These are phyloP conservation scores for Choristoneura rosaceana DNA, from an alignment of 2,888 invertebrate genomes.

Conservation along the genomic window DNA sequence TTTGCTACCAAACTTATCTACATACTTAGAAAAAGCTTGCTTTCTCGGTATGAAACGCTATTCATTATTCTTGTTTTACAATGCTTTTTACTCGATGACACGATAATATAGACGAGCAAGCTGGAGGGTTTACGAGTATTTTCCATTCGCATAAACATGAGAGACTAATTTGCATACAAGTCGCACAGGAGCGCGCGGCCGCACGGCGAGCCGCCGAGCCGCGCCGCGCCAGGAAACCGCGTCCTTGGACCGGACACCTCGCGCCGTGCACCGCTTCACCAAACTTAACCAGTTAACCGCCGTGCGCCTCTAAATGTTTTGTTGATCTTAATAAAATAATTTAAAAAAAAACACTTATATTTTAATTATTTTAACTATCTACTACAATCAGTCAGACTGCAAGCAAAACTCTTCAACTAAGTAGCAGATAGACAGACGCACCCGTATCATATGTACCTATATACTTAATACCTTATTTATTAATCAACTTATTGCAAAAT, in stretches of 20 bases:
- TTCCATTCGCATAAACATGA: constrained; percentile 47
- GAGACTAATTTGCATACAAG: constrained; percentile 32
- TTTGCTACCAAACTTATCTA: not conserved
- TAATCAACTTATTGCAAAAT: constrained; percentile 18
- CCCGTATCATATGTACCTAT: not conserved
- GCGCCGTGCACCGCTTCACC: not conserved
- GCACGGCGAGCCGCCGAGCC: not conserved
- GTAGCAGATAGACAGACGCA: no score
- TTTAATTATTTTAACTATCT: no score
- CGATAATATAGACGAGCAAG: constrained; percentile 44
- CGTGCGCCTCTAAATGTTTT: not conserved
- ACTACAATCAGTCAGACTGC: no score
- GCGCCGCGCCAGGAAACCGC: no score
- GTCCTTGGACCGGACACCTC: no score
- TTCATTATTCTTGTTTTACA: constrained; percentile 45
- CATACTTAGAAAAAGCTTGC: not conserved
- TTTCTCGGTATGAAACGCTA: not conserved
- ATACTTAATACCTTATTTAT: not conserved
- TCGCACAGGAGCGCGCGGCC: not conserved
- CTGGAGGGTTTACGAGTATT: constrained; percentile 50
- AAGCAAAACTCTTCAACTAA: not conserved
- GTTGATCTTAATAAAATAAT: no score
- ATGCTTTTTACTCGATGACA: constrained; percentile 37
- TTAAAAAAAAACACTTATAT: no score
- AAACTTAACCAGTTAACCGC: not conserved